phyloP scores from a whole-genome alignment of 1,140 invertebrate species.

The Bombus superbus region DNA sequence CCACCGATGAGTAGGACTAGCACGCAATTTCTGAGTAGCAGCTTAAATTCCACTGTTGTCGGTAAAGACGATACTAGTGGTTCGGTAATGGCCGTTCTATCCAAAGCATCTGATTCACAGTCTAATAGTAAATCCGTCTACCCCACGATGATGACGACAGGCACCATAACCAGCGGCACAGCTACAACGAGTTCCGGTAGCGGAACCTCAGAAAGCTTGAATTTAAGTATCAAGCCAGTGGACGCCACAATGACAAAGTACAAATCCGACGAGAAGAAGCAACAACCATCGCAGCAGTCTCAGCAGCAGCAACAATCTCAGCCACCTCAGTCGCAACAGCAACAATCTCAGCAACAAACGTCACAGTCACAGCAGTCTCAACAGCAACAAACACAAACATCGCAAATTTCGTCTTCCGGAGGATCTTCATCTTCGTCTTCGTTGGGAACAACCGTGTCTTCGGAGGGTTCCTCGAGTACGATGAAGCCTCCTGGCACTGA shows the following conservation, averaged over 20 bases:
- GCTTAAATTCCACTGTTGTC: constrained; percentile 26
- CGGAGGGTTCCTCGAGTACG: constrained; percentile 20
- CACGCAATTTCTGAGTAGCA: constrained; percentile 54
- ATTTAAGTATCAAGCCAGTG: constrained; percentile 75
- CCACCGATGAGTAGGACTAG: constrained; percentile 30
- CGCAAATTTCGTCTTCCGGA: constrained; percentile 28
- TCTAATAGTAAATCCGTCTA: constrained; percentile 51
- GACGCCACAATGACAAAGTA: constrained; percentile 72
- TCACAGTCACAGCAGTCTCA: constrained; percentile 35
- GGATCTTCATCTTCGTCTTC: constrained; percentile 34
- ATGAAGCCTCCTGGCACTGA: constrained; percentile 40
- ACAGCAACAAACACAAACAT: constrained; percentile 25
- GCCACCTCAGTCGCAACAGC: constrained; percentile 11
- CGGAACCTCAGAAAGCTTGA: constrained; percentile 74
- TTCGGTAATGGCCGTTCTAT: constrained; percentile 51
- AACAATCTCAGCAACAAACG: constrained; percentile 55
- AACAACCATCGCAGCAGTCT: constrained; percentile 41
- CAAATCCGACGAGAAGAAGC: constrained; percentile 74
- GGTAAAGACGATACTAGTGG: constrained; percentile 63
- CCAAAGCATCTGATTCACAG: constrained; percentile 59
- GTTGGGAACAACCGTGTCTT: neutral
- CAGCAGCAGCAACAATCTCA: constrained; percentile 9
- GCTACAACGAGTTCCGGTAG: constrained; percentile 11
- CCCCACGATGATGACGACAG: constrained; percentile 44
- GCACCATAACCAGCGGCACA: constrained; percentile 10